Conservation (phyloP, 37 sponge, comb jelly and placozoan genomes). For the Crambe crambe region DNA sequence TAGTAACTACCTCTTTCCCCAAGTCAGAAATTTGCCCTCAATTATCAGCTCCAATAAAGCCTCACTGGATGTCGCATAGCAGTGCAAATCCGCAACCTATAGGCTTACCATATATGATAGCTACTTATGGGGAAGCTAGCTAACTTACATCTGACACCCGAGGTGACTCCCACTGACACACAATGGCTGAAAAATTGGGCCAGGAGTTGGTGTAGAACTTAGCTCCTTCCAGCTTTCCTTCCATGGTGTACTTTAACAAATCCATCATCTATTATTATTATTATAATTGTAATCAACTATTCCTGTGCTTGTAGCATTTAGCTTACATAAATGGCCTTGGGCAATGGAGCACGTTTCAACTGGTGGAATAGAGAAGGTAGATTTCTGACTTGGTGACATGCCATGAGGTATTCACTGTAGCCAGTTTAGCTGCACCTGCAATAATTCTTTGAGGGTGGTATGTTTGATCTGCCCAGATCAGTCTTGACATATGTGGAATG, state of each 20-base stretch:
- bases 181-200: not conserved
- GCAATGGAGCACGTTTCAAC: not conserved
- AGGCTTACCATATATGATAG: no score
- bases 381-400: not conserved
- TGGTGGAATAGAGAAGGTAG: not conserved
- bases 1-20: not conserved
- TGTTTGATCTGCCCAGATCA: no score
- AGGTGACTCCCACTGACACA: slow-evolving; percentile 8
- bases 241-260: no score
- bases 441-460: no score
- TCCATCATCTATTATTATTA: no score
- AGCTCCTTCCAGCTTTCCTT: no score
- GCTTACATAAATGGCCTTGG: not conserved
- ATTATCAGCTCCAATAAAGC: not conserved
- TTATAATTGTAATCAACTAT: not conserved
- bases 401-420: no score
- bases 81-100: not conserved
- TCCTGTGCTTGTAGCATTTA: not conserved
- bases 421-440: no score
- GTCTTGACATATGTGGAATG: no score
- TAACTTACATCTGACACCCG: not conserved
- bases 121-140: no score
- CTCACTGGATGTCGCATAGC: not conserved
- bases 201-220: not conserved
- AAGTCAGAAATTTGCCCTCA: not conserved